phyloP scores from a whole-genome alignment of 35 echinoderm and acorn worm genomes.

The Heliocidaris tuberculata region DNA sequence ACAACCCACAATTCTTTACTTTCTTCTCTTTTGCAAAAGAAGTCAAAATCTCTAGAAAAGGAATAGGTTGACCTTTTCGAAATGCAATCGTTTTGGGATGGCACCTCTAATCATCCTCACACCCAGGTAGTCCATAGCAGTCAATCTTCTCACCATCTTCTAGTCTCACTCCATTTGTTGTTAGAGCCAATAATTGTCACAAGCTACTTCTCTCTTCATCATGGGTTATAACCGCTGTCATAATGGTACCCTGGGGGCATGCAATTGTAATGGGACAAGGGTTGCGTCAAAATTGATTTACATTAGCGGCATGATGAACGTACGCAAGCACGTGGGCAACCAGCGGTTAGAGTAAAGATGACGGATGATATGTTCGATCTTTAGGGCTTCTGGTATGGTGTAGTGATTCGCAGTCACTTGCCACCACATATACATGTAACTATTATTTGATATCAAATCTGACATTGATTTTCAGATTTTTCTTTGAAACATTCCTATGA shows the following conservation, averaged over 20 bases:
- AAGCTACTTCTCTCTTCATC: constrained; percentile 22
- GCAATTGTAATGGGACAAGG: constrained; percentile 28
- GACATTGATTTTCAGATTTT: neutral
- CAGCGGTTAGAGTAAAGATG: neutral
- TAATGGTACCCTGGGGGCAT: constrained; percentile 34
- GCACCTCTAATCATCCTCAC: neutral
- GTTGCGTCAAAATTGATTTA: constrained; percentile 38
- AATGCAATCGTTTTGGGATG: neutral
- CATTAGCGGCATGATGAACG: constrained; percentile 19
- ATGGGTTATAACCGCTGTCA: constrained; percentile 28
- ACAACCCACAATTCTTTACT: neutral
- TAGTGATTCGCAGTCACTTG: neutral
- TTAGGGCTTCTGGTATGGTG: neutral
- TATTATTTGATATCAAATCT: neutral
- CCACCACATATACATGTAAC: neutral
- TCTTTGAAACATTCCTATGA: neutral
- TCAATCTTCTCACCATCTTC: constrained; percentile 11
- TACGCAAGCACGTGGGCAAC: constrained; percentile 7
- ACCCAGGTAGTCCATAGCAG: neutral
- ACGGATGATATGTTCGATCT: neutral
- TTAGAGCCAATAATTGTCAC: constrained; percentile 8
- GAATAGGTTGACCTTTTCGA: neutral
- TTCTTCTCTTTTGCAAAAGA: neutral
- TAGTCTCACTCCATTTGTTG: neutral
- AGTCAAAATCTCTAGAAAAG: neutral